A percentile compares a stretch with the other conserved stretches of the same genome.
These are phyloP conservation scores for Typhlichthys subterraneus DNA, from an alignment of 2,797 vertebrate genomes.

Conservation along the genomic window DNA sequence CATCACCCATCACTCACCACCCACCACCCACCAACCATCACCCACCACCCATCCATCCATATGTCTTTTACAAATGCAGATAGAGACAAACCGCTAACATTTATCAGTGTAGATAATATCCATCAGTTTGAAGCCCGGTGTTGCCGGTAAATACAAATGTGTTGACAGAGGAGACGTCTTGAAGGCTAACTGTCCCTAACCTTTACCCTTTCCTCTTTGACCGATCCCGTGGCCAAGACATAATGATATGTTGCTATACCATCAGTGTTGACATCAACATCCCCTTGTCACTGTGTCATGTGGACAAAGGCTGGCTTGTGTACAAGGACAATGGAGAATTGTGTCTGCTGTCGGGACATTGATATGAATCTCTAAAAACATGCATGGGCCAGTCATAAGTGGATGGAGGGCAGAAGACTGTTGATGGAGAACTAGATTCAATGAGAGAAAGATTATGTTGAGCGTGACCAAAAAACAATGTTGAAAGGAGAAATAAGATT, in stretches of 20 bases:
- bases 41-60: no score
- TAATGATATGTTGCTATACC: slow-evolving; percentile 49
- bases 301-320: slow-evolving; percentile 61
- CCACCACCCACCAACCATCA: no score
- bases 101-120: neutral
- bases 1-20: neutral
- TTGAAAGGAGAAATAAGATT: no score
- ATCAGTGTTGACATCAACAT: slow-evolving; percentile 60
- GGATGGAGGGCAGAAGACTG: neutral
- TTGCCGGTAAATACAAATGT: slow-evolving; percentile 60
- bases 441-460: no score
- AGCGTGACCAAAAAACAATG: neutral
- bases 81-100: neutral
- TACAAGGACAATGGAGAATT: slow-evolving; percentile 47
- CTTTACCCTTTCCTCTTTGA: slow-evolving; percentile 61
- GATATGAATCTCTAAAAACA: slow-evolving; percentile 37
- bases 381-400: slow-evolving; percentile 37
- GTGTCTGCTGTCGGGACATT: slow-evolving; percentile 10
- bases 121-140: neutral
- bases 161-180: slow-evolving; percentile 69
- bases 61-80: no score
- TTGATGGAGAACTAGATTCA: no score
- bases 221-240: slow-evolving; percentile 53
- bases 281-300: slow-evolving; percentile 52
- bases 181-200: slow-evolving; percentile 59